Evolutionary conservation across 2,797 vertebrate species (phyloP).

Genomic region (Megalops cyprinoides): DNA sequence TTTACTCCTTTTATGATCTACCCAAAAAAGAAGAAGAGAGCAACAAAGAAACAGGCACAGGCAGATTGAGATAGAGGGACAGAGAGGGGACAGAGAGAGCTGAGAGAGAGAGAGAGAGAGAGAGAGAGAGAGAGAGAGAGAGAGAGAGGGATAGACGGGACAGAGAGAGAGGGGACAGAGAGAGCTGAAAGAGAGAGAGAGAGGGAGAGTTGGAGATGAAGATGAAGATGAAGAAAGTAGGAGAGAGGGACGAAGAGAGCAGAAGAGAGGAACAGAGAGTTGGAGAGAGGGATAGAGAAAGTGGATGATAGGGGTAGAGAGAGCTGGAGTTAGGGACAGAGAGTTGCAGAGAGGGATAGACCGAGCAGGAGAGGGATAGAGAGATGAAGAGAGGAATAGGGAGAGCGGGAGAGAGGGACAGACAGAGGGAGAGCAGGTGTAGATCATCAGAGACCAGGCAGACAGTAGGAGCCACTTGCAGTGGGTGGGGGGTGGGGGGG

Average conservation of each 20-base stretch:
- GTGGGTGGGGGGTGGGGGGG: constrained; percentile 11
- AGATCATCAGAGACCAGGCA: not conserved
- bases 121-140: constrained; percentile 3
- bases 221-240: constrained; percentile 21
- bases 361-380: constrained; percentile 30
- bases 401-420: not conserved
- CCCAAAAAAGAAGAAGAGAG: constrained; percentile 47
- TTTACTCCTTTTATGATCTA: constrained; percentile 20
- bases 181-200: not conserved
- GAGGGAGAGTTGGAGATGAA: not conserved
- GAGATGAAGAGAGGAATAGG: constrained; percentile 24
- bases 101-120: constrained; percentile 64
- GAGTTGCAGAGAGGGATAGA: constrained; percentile 36
- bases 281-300: constrained; percentile 36
- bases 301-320: too few species aligned
- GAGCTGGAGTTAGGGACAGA: constrained; percentile 50
- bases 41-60: constrained; percentile 51
- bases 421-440: not conserved
- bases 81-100: not conserved
- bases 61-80: not conserved
- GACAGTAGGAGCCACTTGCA: constrained; percentile 17
- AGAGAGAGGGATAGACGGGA: not conserved
- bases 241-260: constrained; percentile 8
- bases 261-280: constrained; percentile 21
- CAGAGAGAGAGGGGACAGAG: not conserved